Conservation (phyloP, 2,113 vertebrate species). For the Psammodynastes pulverulentus region DNA sequence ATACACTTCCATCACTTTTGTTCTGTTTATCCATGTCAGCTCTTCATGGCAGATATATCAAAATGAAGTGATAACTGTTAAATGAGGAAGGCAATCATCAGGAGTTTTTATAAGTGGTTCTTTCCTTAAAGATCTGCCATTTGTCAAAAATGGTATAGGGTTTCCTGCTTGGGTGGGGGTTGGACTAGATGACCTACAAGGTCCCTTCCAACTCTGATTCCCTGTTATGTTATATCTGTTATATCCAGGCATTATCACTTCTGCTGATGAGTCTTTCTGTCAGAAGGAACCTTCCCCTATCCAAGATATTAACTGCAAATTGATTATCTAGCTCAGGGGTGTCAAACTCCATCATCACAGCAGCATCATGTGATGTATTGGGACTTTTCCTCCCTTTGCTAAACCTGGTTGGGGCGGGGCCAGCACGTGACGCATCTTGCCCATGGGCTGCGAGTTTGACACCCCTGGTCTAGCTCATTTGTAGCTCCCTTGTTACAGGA, state of each 20-base stretch:
- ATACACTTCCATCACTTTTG: not conserved
- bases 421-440: no score
- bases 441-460: no score
- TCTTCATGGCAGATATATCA: not conserved
- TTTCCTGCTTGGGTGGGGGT: no score
- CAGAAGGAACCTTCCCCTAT: not conserved
- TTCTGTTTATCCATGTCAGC: not conserved
- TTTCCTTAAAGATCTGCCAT: not conserved
- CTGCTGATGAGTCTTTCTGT: not conserved
- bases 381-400: no score
- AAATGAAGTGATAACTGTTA: not conserved
- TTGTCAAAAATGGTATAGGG: no score
- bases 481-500: no score
- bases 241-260: slow-evolving; percentile 3
- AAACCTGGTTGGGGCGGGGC: no score
- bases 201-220: no score
- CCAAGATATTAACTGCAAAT: not conserved
- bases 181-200: no score
- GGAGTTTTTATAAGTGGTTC: fast-evolving
- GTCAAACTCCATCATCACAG: no score
- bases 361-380: no score
- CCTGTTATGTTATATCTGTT: no score
- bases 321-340: not conserved
- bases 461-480: not conserved
- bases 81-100: not conserved